Percentiles rank a stretch among this genome's conserved stretches.
Conservation (phyloP, 2,113 vertebrate species). For the Cichladusa arquata region DNA sequence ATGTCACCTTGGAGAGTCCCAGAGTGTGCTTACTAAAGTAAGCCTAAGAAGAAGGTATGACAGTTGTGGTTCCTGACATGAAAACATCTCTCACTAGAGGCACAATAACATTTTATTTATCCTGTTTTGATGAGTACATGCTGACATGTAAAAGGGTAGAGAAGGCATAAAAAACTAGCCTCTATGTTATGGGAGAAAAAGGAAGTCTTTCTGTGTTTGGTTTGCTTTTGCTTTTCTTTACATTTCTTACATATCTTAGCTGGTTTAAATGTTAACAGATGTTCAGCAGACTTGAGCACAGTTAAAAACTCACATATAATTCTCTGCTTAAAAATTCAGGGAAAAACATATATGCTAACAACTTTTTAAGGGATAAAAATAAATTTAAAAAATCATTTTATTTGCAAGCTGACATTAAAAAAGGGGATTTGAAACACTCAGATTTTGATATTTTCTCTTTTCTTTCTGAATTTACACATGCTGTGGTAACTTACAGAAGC, state of each 20-base stretch:
- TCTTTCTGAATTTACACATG: background rate
- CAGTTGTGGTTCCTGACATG: constrained; percentile 6
- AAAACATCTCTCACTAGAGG: background rate
- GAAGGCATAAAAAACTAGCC: background rate
- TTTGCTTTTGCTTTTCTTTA: constrained; percentile 1
- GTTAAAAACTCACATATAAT: background rate
- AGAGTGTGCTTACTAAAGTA: background rate
- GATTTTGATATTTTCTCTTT: background rate
- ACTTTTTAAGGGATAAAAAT: background rate
- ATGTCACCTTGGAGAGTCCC: background rate
- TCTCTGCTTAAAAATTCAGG: background rate
- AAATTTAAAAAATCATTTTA: background rate
- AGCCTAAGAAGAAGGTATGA: background rate
- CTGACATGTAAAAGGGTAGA: constrained; percentile 12
- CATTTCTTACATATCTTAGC: background rate
- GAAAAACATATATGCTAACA: background rate
- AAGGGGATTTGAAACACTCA: background rate
- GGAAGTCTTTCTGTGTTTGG: background rate
- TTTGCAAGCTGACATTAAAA: background rate
- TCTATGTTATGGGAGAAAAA: background rate
- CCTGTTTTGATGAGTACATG: background rate
- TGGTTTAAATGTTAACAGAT: constrained; percentile 39
- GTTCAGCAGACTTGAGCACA: background rate
- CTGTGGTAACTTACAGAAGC: background rate
- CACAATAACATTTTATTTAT: constrained; percentile 26